Evolutionary conservation across 2,113 vertebrate genomes (phyloP), one percentile per base, ranked within the genome.

Genomic region (Camelus dromedarius): DNA sequence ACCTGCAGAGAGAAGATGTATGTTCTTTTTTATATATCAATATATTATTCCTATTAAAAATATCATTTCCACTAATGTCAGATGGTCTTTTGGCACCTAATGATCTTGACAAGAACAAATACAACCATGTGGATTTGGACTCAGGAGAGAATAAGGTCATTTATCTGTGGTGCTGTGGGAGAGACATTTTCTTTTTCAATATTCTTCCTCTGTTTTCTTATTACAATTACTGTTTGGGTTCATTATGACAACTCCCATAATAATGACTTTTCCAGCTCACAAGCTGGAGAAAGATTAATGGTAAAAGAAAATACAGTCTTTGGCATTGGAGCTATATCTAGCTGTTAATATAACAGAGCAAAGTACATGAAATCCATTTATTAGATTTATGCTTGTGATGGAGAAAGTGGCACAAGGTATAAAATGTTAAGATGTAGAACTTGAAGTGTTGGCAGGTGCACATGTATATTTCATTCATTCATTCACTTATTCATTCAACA

Each of bases 151-250:
- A 92, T 42, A 84, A 66, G 96, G 69, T 96, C 98, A 97, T 98
- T 98, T 96, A 92, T 98, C 97, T 97, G 76, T 91, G 85, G 83
- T 92, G 89, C 96, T 89, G 13, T 93, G 89, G 89, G 91, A 95
- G 81, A 96, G 93, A 91, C 93, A 88, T 97, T 98, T 98, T 97
- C 97, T n/a, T 96, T 98, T 97, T 97, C 96, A 73, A 96, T 98
- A 97, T 97, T 95, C 97, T 95, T 76, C 80, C 95, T 95, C 93
- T 8, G 3, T 96, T 96, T 98, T 97, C 97, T 97, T 97, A 97
- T 95, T 98, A 95, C 95, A 98, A 98, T 98, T 97, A 98, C 97
- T 95, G 95, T 98, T 98, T 94, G 95, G 92, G 95, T 95, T 98
- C 97, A 98, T 97, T 95, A 98, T 97, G 97, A 97, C 96, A 97